Percentiles rank a stretch among this genome's conserved stretches.
phyloP scores from a whole-genome alignment of 2,113 vertebrate genomes.

The Plestiodon gilberti region DNA sequence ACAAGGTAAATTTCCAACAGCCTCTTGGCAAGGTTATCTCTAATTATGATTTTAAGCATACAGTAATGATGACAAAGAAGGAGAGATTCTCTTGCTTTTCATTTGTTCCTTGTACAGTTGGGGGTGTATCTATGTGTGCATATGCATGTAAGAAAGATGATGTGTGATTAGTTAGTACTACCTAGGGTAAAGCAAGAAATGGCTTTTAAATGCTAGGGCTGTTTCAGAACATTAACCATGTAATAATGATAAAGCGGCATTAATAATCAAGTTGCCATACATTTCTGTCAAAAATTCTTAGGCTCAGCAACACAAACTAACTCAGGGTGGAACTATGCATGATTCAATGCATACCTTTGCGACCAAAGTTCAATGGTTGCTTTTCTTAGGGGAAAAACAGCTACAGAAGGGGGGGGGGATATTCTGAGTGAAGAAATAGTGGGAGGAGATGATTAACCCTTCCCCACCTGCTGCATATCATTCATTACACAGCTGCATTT shows the following conservation, averaged over 20 bases:
- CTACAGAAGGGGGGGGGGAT: background rate
- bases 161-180: background rate
- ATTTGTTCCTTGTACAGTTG: background rate
- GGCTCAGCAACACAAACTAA: background rate
- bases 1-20: background rate
- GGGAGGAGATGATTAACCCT: background rate
- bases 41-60: background rate
- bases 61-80: constrained; percentile 11
- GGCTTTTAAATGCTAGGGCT: background rate
- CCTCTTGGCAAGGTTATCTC: background rate
- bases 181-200: background rate
- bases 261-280: background rate
- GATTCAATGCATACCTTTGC: background rate
- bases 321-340: background rate
- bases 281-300: background rate
- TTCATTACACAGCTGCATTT: too few species aligned
- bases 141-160: background rate
- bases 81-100: accelerated
- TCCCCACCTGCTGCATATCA: background rate
- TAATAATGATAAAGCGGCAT: background rate
- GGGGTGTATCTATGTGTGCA: background rate
- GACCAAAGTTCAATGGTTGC: background rate
- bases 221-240: background rate
- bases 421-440: background rate
- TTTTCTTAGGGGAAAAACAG: background rate